Evolutionary conservation across 2,797 vertebrate genomes (phyloP), one percentile per base, ranked within the genome.

Genomic region (Podarcis lilfordi): DNA sequence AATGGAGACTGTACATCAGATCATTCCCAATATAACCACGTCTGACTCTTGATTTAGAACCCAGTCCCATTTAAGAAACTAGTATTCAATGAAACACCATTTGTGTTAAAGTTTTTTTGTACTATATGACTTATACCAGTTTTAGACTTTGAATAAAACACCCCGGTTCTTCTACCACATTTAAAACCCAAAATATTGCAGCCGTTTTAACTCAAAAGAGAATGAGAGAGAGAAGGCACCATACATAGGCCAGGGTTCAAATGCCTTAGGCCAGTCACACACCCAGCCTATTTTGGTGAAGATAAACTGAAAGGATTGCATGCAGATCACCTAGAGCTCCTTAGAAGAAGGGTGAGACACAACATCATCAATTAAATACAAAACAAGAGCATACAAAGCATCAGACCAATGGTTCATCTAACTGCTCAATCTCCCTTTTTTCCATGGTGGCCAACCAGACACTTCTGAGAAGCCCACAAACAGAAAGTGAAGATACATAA

Each of bases 131-230:
- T n/a, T 55, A 61, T 80, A 17, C 25, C 25, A 45, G 75, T 3
- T 29, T 15, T 21, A 19, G 4, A 86, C 3, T 35, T 90, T 69
- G 13, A n/a, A 27, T 84, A 84, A 80, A 11, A 75, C 19, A 74
- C 78, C 55, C 43, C 45, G 0, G 0, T 11, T 88, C 81, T 64
- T 69, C 1, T 37, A 0, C 71, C 74, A 75, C 2, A 78, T 84
- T 68, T 61, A 45, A 80, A 35, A 25, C 0, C 3, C 4, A 68
- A 84, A 17, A 74, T 0, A 40, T 66, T 27, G 3, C 4, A 27
- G 45, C 77, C 81, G 81, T 35, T 32, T 86, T 71, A 72, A 59
- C 32, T 37, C n/a, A 76, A 75, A 79, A 37, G 7, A 85, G 1
- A 61, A 43, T 29, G 21, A 15, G n/a, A 7, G 40, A 25, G 5